Conservation (phyloP, 2,888 invertebrate genomes). For the Stictocephala bisonia region DNA sequence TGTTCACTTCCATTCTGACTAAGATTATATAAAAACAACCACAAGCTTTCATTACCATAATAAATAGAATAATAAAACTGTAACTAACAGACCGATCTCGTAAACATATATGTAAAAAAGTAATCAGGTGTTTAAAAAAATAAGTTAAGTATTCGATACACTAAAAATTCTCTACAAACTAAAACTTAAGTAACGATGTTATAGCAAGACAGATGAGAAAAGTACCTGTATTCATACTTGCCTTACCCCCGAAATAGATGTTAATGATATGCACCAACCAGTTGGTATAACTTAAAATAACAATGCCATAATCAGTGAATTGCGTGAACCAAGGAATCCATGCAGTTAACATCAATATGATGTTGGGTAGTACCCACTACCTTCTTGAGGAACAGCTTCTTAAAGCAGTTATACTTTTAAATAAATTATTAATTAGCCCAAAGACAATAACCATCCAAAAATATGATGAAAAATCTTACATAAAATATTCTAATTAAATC, state of each 20-base stretch:
- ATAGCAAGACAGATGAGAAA: slow-evolving; percentile 9
- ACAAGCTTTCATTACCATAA: too few relatives aligned
- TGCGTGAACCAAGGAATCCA: neutral
- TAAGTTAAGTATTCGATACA: slow-evolving; percentile 36
- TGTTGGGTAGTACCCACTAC: neutral
- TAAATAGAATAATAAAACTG: too few relatives aligned
- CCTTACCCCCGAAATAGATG: slow-evolving; percentile 30
- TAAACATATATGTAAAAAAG: too few relatives aligned
- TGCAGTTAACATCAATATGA: slow-evolving; percentile 32
- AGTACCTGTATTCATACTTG: slow-evolving; percentile 11
- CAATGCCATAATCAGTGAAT: neutral
- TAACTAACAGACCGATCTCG: too few relatives aligned
- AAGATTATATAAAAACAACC: too few relatives aligned
- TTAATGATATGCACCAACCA: slow-evolving; percentile 31
- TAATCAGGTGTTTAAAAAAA: too few relatives aligned
- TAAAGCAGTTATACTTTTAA: neutral
- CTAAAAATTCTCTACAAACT: slow-evolving; percentile 34
- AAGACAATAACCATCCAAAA: neutral
- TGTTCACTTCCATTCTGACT: too few relatives aligned
- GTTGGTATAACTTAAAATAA: slow-evolving; percentile 15
- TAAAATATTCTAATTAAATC: too few relatives aligned
- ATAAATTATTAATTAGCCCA: neutral
- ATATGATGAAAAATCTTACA: slow-evolving; percentile 34
- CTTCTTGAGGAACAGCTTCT: neutral
- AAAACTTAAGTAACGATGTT: slow-evolving; percentile 10